Evolutionary conservation across 2,888 invertebrate species (phyloP).

Genomic region (Amiota communis): DNA sequence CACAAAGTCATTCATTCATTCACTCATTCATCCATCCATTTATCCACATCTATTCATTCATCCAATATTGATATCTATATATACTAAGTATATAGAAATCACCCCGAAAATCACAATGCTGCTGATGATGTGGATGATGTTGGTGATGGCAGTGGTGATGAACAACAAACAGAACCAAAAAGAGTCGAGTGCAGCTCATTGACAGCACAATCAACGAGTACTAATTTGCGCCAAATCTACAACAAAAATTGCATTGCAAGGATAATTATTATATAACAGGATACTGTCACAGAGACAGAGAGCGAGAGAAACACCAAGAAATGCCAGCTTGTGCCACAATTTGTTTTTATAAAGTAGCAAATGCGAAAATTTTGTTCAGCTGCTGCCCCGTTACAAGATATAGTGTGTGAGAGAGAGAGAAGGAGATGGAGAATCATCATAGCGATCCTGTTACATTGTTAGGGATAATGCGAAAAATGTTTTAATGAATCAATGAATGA

Average conservation of each 20-base stretch:
- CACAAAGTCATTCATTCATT: conserved; percentile 14
- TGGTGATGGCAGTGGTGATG: too few relatives aligned
- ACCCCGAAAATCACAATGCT: conserved; percentile 9
- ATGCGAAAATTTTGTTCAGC: conserved; percentile 5
- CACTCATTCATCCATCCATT: conserved; percentile 1
- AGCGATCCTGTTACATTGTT: neutral
- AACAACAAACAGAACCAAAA: conserved; percentile 4
- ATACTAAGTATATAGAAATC: conserved; percentile 1
- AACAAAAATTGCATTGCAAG: conserved; percentile 2
- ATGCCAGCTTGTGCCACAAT: too few relatives aligned
- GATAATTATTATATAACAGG: conserved; percentile 1
- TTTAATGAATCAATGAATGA: neutral
- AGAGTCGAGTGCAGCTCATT: conserved; percentile 26
- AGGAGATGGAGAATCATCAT: neutral
- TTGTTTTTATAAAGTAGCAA: neutral
- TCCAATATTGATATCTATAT: neutral
- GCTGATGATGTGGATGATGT: too few relatives aligned
- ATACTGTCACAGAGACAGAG: neutral
- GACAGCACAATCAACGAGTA: conserved; percentile 14
- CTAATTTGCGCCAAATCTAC: conserved; percentile 25
- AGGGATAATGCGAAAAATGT: conserved; percentile 2
- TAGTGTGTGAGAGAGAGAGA: neutral
- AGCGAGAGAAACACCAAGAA: too few relatives aligned
- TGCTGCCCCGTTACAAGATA: neutral
- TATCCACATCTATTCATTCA: conserved; percentile 5